Percentiles rank a stretch among this genome's conserved stretches.
Conservation (phyloP, 2,888 invertebrate species). For the Artemia sinica region DNA sequence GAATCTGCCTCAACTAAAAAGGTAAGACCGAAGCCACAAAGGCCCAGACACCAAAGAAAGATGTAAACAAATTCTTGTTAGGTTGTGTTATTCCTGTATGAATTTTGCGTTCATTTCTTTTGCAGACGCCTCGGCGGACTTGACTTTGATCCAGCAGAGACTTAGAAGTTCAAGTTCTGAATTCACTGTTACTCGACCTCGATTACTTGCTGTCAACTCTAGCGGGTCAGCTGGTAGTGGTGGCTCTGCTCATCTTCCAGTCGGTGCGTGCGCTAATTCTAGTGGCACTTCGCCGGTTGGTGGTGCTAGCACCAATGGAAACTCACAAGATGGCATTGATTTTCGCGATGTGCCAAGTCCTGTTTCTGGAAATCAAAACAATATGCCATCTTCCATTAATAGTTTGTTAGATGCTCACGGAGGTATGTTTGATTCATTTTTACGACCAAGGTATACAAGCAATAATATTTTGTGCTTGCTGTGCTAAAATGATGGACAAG, state of each 20-base stretch:
- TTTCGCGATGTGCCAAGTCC: not conserved
- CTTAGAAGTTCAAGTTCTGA: constrained; percentile 2
- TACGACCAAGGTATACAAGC: too few species aligned
- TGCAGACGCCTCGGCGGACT: constrained; percentile 6
- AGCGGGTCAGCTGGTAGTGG: not conserved
- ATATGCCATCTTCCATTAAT: constrained; percentile 3
- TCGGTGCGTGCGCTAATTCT: not conserved
- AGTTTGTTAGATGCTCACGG: not conserved
- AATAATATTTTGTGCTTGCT: too few species aligned
- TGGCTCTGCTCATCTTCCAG: not conserved
- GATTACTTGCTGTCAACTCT: not conserved
- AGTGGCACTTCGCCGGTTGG: constrained; percentile 1
- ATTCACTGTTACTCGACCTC: constrained; percentile 6
- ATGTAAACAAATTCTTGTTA: too few species aligned
- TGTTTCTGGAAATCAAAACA: too few species aligned
- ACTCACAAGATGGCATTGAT: constrained; percentile 9
- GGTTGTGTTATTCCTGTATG: too few species aligned
- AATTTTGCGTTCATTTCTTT: not conserved
- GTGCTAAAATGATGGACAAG: too few species aligned
- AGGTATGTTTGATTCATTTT: not conserved
- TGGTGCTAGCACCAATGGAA: constrained; percentile 7
- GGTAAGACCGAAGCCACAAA: too few species aligned
- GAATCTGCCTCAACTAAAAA: too few species aligned
- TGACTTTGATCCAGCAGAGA: constrained; percentile 8
- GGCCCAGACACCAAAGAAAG: too few species aligned